phyloP scores from a whole-genome alignment of 2,113 vertebrate genomes.

The Oxyura jamaicensis region DNA sequence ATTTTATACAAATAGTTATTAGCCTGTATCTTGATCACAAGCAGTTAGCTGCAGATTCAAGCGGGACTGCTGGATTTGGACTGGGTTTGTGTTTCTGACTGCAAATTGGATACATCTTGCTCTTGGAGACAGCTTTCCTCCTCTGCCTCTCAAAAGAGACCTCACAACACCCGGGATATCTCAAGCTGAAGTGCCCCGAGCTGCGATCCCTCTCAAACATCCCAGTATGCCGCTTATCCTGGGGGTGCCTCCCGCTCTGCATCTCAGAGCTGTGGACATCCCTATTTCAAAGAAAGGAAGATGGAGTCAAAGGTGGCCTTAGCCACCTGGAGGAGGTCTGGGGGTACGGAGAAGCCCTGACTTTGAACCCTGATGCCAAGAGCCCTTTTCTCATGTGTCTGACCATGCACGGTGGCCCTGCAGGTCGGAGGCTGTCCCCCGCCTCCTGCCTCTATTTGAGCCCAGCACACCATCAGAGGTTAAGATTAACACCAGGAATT shows the following conservation, averaged over 20 bases:
- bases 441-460: accelerated
- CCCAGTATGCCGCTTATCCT: no score
- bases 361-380: not conserved
- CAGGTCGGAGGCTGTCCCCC: not conserved
- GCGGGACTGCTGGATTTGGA: not conserved
- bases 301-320: not conserved
- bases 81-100: not conserved
- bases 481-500: not conserved
- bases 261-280: not conserved
- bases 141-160: not conserved
- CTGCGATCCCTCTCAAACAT: not conserved
- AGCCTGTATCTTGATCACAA: not conserved
- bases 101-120: not conserved
- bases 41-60: not conserved
- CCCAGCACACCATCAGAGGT: accelerated
- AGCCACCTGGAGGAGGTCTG: not conserved
- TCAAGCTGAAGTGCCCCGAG: not conserved
- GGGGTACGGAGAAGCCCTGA: not conserved
- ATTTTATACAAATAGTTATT: slow-evolving; percentile 53
- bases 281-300: not conserved
- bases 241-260: not conserved
- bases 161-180: not conserved
- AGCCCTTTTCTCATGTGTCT: not conserved
- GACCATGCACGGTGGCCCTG: not conserved
- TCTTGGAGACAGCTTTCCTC: not conserved